Evolutionary conservation across 2,888 invertebrate genomes (phyloP), one percentile per base, ranked within the genome.

Genomic region (Scaptomyza flava): DNA sequence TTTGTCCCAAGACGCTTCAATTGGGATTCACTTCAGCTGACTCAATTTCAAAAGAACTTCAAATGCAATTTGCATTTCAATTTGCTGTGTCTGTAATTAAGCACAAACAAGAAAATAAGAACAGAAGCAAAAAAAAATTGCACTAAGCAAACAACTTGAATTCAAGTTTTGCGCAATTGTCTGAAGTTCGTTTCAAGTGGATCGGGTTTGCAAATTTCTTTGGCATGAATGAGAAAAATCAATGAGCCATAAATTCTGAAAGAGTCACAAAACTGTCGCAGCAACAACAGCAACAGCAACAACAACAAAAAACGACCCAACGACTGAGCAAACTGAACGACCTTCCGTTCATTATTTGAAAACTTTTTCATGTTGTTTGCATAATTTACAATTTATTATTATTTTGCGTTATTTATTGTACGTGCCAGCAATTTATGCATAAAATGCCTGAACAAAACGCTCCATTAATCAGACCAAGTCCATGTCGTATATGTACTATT

Each of bases 341-440:
- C 84, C 87, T 81, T 78, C 71, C 80, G 71, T 68, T 71, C 74
- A 79, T 80, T 84, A 77, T 73, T 74, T 77, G 67, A 83, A 80
- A 80, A 51, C 11, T 69, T 72, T 84, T 86, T 83, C 81, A 80
- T 81, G 66, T 72, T 71, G 72, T 84, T 85, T 87, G 84, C 87
- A 86, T 87, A 79, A 73, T 82, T 85, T 83, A 78, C 71, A 83
- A 86, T 88, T 87, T 82, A 87, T 83, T 81, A 83, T 83, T 87
- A 17, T 79, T 73, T 79, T 73, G 76, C 88, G 80, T 78, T 77
- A 82, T 87, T 82, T 87, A 82, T 87, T 84, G 78, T 83, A 79
- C 73, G 72, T 81, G 72, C 65, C 81, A 38, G 63, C 87, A 82
- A 81, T 82, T 84, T 85, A 87, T 82, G 79, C 81, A 80, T 60